Evolutionary conservation across 1,140 invertebrate genomes (phyloP).

Genomic region (Drosophila rufa): DNA sequence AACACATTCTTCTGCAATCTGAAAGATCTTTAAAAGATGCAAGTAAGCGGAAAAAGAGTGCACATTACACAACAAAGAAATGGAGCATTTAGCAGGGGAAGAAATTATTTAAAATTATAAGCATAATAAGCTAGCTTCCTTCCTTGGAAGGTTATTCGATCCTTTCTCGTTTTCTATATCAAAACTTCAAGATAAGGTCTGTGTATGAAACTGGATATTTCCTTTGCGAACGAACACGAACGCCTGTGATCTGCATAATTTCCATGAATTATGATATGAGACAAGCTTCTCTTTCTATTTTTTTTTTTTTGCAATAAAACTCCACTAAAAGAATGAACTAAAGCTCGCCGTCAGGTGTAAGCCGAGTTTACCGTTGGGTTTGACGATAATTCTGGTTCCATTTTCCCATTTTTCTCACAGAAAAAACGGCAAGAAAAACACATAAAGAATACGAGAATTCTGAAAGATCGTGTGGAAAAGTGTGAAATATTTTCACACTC

Average conservation of each 20-base stretch:
- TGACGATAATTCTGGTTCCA: conserved; percentile 35
- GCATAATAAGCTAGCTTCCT: not conserved
- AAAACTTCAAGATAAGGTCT: not conserved
- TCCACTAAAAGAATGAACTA: conserved; percentile 9
- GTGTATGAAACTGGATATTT: conserved; percentile 19
- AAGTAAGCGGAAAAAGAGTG: conserved; percentile 1
- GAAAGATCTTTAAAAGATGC: not conserved
- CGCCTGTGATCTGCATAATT: not conserved
- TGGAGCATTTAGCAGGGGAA: not conserved
- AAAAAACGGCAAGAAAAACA: conserved; percentile 6
- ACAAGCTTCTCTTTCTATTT: not conserved
- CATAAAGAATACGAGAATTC: conserved; percentile 6
- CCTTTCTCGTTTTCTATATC: not conserved
- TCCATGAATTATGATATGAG: conserved; percentile 3
- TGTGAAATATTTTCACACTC: conserved; percentile 31
- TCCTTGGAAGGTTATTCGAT: conserved; percentile 3
- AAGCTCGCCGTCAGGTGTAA: not conserved
- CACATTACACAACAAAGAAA: not conserved
- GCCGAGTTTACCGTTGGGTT: conserved; percentile 24
- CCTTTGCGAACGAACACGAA: not conserved
- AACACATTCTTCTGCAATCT: conserved; percentile 1
- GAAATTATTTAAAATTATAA: not conserved
- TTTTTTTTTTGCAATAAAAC: conserved; percentile 22
- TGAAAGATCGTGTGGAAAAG: conserved; percentile 28
- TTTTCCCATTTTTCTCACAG: conserved; percentile 35